Conservation (phyloP, 1,140 invertebrate species). For the Drosophila subobscura region DNA sequence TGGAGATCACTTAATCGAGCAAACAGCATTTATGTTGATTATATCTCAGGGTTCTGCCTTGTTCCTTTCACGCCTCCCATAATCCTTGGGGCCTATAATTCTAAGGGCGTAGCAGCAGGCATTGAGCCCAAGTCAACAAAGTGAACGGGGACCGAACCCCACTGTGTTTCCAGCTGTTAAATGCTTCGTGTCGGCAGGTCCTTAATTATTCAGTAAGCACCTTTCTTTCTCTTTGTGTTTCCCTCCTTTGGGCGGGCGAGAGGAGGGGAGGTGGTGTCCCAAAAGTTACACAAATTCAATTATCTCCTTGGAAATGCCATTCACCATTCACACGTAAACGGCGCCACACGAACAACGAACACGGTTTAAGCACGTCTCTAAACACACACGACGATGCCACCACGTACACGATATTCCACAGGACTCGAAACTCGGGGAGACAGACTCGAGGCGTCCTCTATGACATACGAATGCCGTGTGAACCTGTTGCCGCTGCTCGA, state of each 20-base stretch:
- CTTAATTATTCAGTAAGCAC: conserved; percentile 60
- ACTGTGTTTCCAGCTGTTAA: conserved; percentile 24
- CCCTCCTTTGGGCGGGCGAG: too few relatives aligned
- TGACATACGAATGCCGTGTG: conserved; percentile 76
- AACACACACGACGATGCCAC: background rate
- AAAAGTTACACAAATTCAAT: conserved; percentile 65
- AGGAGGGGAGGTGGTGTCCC: too few relatives aligned
- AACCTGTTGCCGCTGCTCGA: conserved; percentile 72
- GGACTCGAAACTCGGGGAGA: conserved; percentile 9
- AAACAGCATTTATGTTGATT: conserved; percentile 24
- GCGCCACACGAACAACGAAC: background rate
- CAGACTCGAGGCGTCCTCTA: conserved; percentile 58
- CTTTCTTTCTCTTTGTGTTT: conserved; percentile 21
- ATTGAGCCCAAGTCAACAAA: conserved; percentile 48
- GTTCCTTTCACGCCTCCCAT: background rate
- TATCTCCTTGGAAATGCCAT: conserved; percentile 35
- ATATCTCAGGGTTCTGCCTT: background rate
- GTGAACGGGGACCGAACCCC: conserved; percentile 2
- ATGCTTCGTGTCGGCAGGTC: conserved; percentile 50
- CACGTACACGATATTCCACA: conserved; percentile 21
- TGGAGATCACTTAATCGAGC: background rate
- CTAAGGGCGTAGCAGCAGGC: conserved; percentile 22
- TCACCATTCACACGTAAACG: conserved; percentile 12
- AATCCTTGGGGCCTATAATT: conserved; percentile 13
- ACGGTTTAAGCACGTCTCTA: conserved; percentile 1